Percentiles rank a stretch among this genome's conserved stretches.
phyloP scores from a whole-genome alignment of 2,888 invertebrate species.

The Invenusta paracnida region DNA sequence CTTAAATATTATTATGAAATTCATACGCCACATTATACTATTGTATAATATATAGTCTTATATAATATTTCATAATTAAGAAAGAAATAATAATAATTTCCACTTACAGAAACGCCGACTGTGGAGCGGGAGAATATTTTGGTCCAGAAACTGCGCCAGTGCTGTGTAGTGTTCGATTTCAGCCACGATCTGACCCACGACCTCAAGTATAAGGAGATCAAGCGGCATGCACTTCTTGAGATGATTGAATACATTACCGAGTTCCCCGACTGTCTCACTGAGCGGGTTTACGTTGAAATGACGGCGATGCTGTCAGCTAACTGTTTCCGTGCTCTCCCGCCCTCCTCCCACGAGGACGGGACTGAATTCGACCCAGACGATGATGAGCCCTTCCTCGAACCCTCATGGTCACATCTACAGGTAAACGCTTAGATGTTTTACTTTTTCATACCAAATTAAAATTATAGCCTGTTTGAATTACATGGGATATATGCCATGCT shows the following conservation, averaged over 20 bases:
- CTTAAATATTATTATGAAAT: no score
- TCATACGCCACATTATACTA: no score
- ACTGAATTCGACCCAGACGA: slow-evolving; percentile 97
- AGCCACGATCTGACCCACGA: slow-evolving; percentile 85
- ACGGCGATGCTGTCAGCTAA: slow-evolving; percentile 80
- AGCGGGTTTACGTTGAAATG: slow-evolving; percentile 93
- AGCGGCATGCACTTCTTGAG: slow-evolving; percentile 89
- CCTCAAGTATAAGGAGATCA: slow-evolving; percentile 97
- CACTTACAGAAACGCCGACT: slow-evolving; percentile 63
- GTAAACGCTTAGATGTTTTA: no score
- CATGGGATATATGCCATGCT: no score
- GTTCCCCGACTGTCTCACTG: slow-evolving; percentile 85
- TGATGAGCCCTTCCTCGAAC: slow-evolving; percentile 97
- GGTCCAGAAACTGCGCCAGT: slow-evolving; percentile 91
- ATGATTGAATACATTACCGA: slow-evolving; percentile 90
- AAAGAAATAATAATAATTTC: no score
- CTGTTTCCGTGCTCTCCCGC: slow-evolving; percentile 94
- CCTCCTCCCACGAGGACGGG: slow-evolving; percentile 70
- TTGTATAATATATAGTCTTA: no score
- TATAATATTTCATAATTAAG: no score
- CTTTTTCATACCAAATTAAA: no score
- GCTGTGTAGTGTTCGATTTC: slow-evolving; percentile 97
- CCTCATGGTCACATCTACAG: slow-evolving; percentile 94
- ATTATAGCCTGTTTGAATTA: no score
- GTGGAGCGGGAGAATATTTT: slow-evolving; percentile 91